These are phyloP conservation scores for Yponomeuta sedellus DNA, from an alignment of 2,888 invertebrate species.

Conservation along the genomic window DNA sequence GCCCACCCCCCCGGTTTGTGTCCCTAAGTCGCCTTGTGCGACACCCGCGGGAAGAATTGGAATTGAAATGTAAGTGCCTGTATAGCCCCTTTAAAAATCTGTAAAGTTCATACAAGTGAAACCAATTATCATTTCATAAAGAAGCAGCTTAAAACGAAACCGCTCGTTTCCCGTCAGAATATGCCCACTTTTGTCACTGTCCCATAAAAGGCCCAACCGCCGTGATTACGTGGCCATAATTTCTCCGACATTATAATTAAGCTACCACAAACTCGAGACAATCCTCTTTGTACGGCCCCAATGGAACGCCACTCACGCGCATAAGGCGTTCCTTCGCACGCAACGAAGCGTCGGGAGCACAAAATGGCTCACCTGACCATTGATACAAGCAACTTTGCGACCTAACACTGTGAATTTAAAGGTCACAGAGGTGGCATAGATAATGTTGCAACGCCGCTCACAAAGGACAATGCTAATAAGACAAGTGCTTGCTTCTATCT, in stretches of 20 bases:
- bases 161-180: neutral
- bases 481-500: constrained; percentile 39
- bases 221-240: neutral
- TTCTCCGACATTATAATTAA: constrained; percentile 1
- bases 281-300: constrained; percentile 50
- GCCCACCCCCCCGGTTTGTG: too few relatives aligned
- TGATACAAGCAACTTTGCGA: neutral
- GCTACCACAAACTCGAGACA: constrained; percentile 30
- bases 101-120: too few relatives aligned
- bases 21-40: too few relatives aligned
- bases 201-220: neutral
- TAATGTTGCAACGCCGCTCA: constrained; percentile 34
- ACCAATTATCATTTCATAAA: too few relatives aligned
- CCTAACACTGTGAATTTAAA: neutral
- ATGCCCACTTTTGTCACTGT: neutral
- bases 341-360: constrained; percentile 38
- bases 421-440: neutral
- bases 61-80: too few relatives aligned
- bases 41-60: too few relatives aligned
- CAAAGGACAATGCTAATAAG: constrained; percentile 58
- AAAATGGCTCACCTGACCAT: neutral
- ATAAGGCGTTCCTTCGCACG: constrained; percentile 62
- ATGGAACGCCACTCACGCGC: constrained; percentile 42
- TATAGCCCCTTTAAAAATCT: too few relatives aligned
- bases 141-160: too few relatives aligned